These are phyloP conservation scores for Columba janthina DNA, from an alignment of 2,113 vertebrate species.

Conservation along the genomic window DNA sequence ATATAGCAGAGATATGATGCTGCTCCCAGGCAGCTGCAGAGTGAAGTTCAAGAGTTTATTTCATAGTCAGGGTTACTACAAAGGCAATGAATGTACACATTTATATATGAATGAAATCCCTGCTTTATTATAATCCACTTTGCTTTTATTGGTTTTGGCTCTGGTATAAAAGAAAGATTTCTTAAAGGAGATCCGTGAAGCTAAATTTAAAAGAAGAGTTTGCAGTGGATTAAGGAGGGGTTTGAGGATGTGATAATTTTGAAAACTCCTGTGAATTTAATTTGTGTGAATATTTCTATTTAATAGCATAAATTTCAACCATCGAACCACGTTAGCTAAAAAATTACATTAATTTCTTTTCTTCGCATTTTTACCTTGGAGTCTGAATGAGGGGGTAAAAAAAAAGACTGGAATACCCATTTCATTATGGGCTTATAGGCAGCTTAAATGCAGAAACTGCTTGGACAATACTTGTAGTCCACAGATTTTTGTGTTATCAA, in stretches of 20 bases:
- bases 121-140: background rate
- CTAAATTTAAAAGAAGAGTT: background rate
- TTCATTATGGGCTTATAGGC: background rate
- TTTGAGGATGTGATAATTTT: background rate
- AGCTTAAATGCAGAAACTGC: constrained; percentile 6
- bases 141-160: background rate
- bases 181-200: background rate
- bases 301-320: background rate
- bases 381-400: background rate
- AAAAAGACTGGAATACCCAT: background rate
- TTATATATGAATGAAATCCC: background rate
- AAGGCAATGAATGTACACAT: background rate
- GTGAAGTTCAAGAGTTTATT: background rate
- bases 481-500: background rate
- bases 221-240: background rate
- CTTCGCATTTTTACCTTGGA: background rate
- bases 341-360: background rate
- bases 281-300: background rate
- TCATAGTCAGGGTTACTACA: background rate
- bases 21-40: background rate
- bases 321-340: background rate
- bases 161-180: background rate
- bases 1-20: background rate
- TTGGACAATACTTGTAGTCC: background rate
- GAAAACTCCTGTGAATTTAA: background rate